Percentiles rank a stretch among this genome's conserved stretches.
Evolutionary conservation across 2,888 invertebrate species (phyloP).

Genomic region (Eupithecia vulgata): DNA sequence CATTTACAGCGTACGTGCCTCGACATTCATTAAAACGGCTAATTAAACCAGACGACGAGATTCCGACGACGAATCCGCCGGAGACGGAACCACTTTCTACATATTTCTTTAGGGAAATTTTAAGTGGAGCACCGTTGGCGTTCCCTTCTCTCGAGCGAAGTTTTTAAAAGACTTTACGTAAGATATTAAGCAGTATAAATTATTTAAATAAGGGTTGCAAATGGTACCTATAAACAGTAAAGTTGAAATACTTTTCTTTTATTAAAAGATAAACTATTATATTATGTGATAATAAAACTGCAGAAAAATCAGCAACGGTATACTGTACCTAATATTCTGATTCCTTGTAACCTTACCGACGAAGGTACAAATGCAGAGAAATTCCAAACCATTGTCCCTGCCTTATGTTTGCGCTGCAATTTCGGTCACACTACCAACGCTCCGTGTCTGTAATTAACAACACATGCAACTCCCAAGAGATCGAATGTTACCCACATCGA

Average conservation of each 20-base stretch:
- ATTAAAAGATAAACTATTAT: constrained; percentile 3
- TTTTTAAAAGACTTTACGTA: constrained; percentile 53
- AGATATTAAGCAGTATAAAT: constrained; percentile 51
- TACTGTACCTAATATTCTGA: not conserved
- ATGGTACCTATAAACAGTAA: constrained; percentile 13
- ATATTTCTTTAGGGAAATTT: constrained; percentile 64
- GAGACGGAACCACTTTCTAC: constrained; percentile 59
- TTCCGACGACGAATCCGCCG: constrained; percentile 66
- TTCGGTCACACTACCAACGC: constrained; percentile 45
- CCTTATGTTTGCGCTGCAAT: constrained; percentile 48
- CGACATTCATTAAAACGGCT: constrained; percentile 79
- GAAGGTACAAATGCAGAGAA: not conserved
- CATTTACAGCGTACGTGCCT: constrained; percentile 79
- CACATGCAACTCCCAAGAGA: constrained; percentile 55
- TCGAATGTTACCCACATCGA: constrained; percentile 59
- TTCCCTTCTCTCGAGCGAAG: constrained; percentile 51
- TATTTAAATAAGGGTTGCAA: constrained; percentile 40
- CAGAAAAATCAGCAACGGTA: not conserved
- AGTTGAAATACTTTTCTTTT: constrained; percentile 16
- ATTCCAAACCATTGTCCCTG: constrained; percentile 12
- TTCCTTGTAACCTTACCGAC: not conserved
- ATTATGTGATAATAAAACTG: constrained; percentile 8
- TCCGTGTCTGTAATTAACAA: constrained; percentile 62
- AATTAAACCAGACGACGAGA: constrained; percentile 76
- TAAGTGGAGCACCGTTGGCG: constrained; percentile 55